Base-by-base conservation (phyloP, 2,113 vertebrate species). In the Rattus norvegicus region DNA sequence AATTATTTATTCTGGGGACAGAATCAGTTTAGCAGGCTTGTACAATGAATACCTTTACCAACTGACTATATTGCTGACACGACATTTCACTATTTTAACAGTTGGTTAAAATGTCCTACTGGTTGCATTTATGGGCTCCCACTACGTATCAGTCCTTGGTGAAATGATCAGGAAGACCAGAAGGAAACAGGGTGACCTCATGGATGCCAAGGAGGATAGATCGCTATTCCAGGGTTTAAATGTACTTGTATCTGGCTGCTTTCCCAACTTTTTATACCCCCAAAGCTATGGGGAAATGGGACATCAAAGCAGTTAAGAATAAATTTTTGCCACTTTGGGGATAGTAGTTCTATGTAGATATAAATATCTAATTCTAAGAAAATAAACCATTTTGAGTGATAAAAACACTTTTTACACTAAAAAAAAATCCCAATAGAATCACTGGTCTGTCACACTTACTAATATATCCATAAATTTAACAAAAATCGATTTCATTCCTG, bases 241-340 rank as follows among this genome's bases (percentile, higher is more conserved):
- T 67, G n/a, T 77, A 65, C 33, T 88, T 79, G 54, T n/a, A 30
- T 93, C 24, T 76, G 49, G 61, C 80, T 54, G 36, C 22, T 36
- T 90, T 90, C 43, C 19, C 52, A 87, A 43, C 3, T 43, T 56
- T 95, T 39, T 80, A 95, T 69, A 61, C 28, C 16, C 28, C 12
- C 87, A 94, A 97, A 61, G 30, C 49, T 47, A 49, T 43, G 28
- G 13, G 28, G 77, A 97, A 94, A 59, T 81, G 43, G 39, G 28
- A 39, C 52, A 76, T 87, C 56, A 76, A 36, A 81, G 56, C 59
- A 26, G 70, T 52, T n/a, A 94, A 54, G 14, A 69, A 33, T 14
- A 69, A 69, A 1, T 69, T 76, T 83, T 88, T 87, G 28, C 33
- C 39, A 39, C 28, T 90, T 90, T 6, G 28, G 73, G 69, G 22